Evolutionary conservation across 2,797 vertebrate species (phyloP).

Genomic region (Phataginus tetradactyla): DNA sequence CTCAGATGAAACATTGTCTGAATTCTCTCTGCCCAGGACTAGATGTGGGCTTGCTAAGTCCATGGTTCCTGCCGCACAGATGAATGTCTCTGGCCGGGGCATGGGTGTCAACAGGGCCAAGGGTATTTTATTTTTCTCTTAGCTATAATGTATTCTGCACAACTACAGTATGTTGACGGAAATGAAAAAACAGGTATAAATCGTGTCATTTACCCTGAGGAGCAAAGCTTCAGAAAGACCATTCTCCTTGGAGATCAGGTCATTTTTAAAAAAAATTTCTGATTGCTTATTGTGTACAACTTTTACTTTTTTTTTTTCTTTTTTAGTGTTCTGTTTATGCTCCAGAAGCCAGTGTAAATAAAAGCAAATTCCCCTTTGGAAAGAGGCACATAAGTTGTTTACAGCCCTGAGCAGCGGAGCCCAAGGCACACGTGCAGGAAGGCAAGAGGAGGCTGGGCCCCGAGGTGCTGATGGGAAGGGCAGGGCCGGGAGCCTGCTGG

Average conservation of each 20-base stretch:
- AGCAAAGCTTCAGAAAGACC: constrained; percentile 55
- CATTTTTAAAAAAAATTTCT: constrained; percentile 55
- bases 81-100: not conserved
- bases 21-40: not conserved
- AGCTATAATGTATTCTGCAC: not conserved
- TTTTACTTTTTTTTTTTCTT: not conserved
- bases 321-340: constrained; percentile 74
- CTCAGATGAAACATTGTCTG: not conserved
- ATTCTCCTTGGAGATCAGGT: constrained; percentile 30
- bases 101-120: not conserved
- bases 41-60: not conserved
- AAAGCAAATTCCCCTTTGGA: constrained; percentile 67
- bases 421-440: constrained; percentile 16
- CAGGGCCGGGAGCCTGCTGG: constrained; percentile 67
- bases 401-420: constrained; percentile 44
- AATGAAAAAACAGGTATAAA: constrained; percentile 73
- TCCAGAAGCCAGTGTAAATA: constrained; percentile 67
- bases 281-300: constrained; percentile 60
- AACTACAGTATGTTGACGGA: not conserved
- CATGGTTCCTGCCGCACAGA: not conserved
- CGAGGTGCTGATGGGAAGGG: constrained; percentile 63
- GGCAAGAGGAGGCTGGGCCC: constrained; percentile 58
- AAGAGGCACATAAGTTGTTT: constrained; percentile 79
- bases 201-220: not conserved
- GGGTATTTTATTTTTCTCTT: not conserved